These are phyloP conservation scores for Nesogale talazaci DNA, from an alignment of 2,113 vertebrate species.

Conservation along the genomic window DNA sequence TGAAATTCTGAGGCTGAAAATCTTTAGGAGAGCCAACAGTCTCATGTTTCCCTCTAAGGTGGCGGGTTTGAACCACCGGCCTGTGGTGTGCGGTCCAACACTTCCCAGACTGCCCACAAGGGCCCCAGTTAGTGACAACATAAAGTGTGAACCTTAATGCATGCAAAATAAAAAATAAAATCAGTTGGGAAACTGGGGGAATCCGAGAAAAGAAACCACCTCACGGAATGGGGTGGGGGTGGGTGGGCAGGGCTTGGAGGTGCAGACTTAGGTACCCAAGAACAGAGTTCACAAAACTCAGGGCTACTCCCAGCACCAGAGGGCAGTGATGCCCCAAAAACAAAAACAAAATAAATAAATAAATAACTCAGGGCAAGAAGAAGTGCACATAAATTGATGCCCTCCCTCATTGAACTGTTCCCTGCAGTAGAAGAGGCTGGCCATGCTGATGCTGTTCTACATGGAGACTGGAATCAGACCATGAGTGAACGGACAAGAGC, in stretches of 20 bases:
- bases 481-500: neutral
- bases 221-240: neutral
- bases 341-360: too few species aligned
- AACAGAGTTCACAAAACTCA: neutral
- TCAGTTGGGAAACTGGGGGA: neutral
- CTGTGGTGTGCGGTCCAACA: too few species aligned
- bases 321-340: too few species aligned
- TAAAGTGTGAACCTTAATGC: constrained; percentile 11
- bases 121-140: neutral
- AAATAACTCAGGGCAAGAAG: constrained; percentile 1
- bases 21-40: too few species aligned
- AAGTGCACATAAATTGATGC: neutral
- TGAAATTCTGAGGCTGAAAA: too few species aligned
- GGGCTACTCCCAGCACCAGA: too few species aligned
- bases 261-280: neutral
- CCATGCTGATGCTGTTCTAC: neutral
- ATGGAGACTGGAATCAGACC: neutral
- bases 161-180: neutral
- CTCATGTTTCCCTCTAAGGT: too few species aligned
- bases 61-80: too few species aligned
- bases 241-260: neutral
- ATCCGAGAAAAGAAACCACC: constrained; percentile 43
- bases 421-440: neutral
- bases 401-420: neutral
- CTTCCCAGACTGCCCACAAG: too few species aligned